Evolutionary conservation across 2,888 invertebrate species (phyloP).

Genomic region (Steinernema hermaphroditum): DNA sequence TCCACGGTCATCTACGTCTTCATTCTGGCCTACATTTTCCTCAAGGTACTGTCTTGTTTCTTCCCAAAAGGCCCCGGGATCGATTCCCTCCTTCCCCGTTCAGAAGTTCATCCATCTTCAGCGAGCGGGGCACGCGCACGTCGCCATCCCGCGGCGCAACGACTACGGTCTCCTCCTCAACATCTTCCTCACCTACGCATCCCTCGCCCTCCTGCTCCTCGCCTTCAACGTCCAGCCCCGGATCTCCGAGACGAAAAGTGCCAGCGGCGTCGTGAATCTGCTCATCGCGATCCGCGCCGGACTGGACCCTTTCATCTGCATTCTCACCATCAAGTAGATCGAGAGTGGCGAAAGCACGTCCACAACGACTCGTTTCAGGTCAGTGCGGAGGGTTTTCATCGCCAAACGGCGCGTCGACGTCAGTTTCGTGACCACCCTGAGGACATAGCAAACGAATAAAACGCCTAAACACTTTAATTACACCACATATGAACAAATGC

Average conservation of each 20-base stretch:
- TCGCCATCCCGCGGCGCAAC: background rate
- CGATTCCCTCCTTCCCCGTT: background rate
- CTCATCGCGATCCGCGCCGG: background rate
- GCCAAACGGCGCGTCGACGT: background rate
- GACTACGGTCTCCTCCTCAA: constrained; percentile 7
- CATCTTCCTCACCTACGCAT: constrained; percentile 8
- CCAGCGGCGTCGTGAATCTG: constrained; percentile 4
- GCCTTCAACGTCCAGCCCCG: background rate
- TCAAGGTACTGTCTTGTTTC: background rate
- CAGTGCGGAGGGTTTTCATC: background rate
- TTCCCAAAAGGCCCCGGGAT: background rate
- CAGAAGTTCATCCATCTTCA: background rate
- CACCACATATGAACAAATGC: background rate
- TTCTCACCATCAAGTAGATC: background rate
- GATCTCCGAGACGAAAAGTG: background rate
- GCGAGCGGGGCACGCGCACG: background rate
- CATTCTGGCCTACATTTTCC: background rate
- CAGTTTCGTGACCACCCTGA: background rate
- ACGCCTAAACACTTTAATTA: background rate
- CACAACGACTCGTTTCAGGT: background rate
- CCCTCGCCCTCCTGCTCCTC: constrained; percentile 1
- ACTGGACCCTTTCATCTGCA: background rate
- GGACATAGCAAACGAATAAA: constrained; percentile 5
- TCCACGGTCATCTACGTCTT: background rate
- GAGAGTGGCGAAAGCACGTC: background rate